Evolutionary conservation across 1,140 invertebrate genomes (phyloP), one percentile per base, ranked within the genome.

Genomic region (Matsumurasca onukii): DNA sequence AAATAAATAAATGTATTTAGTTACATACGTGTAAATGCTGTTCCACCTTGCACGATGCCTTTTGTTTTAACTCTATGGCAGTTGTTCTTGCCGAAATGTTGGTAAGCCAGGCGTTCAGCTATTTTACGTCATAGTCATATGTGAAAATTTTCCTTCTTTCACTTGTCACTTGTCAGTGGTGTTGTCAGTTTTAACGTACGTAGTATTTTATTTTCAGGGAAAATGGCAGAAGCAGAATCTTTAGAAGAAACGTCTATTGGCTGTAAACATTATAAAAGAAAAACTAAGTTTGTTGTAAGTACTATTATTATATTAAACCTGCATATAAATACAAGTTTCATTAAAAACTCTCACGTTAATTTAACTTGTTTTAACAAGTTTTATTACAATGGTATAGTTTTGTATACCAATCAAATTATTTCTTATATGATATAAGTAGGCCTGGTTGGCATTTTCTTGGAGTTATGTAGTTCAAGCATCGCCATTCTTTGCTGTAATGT

Each of bases 241-340:
- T 20, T 51, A 51, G 49, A 51, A 5, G 49, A 20, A 9, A 45
- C 9, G 34, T 9, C 17, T 5, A 20, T 51, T 68, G 90, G 90
- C 48, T 92, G 90, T 78, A 85, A 86, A 63, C 90, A 92, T 80
- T 92, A 92, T 72, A 90, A 91, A 76, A 84, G 90, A 75, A 86
- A 88, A 75, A 90, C 89, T 2, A 91, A 91, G 81, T 91, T 91
- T 81, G 90, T 92, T 79, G 90, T 91, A 81, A 86, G 86, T 83
- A 15, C 57, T 67, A 25, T n/a, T n/a, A n/a, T n/a, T n/a, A n/a
- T n/a, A 59, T 34, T 67, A 55, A 66, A 69, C 67, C 69, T 68
- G 39, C 39, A 67, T 66, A 31, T 48, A 68, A 61, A 57, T 57
- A 29, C 63, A 3, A 68, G 25, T 52, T 5, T 67, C 29, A 3